These are phyloP conservation scores for Teinopalpus imperialis DNA, from an alignment of 2,888 invertebrate species.

Conservation along the genomic window DNA sequence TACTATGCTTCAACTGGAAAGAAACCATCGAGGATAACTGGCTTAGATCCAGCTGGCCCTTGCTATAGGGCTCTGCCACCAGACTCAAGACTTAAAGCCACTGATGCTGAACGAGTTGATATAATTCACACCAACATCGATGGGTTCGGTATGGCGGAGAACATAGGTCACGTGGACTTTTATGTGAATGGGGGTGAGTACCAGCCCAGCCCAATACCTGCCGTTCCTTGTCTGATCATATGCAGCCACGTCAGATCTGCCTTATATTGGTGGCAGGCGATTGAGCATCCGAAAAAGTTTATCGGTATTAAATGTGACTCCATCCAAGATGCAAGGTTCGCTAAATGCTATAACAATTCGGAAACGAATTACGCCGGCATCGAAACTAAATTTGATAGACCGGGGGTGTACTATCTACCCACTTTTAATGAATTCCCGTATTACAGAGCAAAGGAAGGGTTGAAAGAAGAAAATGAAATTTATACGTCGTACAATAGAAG, in stretches of 20 bases:
- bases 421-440: constrained; percentile 68
- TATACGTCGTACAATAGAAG: constrained; percentile 45
- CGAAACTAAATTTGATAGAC: constrained; percentile 54
- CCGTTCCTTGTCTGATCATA: constrained; percentile 59
- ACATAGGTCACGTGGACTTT: constrained; percentile 63
- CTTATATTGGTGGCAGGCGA: constrained; percentile 67
- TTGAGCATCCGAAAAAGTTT: constrained; percentile 68
- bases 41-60: constrained; percentile 70
- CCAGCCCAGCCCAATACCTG: constrained; percentile 62
- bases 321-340: constrained; percentile 61
- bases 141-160: constrained; percentile 69
- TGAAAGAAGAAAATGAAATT: constrained; percentile 62
- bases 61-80: constrained; percentile 56
- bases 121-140: constrained; percentile 71
- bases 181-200: constrained; percentile 72
- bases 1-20: constrained; percentile 56
- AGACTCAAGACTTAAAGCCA: constrained; percentile 44
- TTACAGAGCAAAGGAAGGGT: constrained; percentile 56
- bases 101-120: constrained; percentile 58
- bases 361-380: constrained; percentile 56
- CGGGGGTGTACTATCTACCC: constrained; percentile 61
- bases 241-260: constrained; percentile 62
- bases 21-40: constrained; percentile 60
- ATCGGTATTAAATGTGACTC: constrained; percentile 58
- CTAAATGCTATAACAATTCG: constrained; percentile 59